Percentiles rank a stretch among this genome's conserved stretches.
These are phyloP conservation scores for Triops longicaudatus DNA, from an alignment of 1,140 invertebrate species.

Conservation along the genomic window DNA sequence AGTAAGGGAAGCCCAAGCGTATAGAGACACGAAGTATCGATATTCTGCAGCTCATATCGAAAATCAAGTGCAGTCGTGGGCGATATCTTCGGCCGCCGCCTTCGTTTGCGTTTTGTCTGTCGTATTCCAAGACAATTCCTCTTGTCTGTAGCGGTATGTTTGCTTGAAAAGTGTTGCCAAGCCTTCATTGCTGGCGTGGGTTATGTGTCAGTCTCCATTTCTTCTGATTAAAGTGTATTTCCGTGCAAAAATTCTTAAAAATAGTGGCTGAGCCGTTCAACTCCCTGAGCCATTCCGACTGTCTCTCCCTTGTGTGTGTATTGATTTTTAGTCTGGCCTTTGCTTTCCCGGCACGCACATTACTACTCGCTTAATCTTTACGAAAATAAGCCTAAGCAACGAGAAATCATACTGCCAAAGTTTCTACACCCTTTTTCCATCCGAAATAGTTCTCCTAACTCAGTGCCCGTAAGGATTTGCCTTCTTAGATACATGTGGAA, in stretches of 20 bases:
- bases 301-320: background rate
- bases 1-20: too few species aligned
- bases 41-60: background rate
- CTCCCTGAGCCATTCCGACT: background rate
- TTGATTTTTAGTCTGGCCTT: constrained; percentile 12
- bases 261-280: background rate
- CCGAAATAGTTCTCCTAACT: too few species aligned
- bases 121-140: background rate
- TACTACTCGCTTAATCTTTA: background rate
- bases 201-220: background rate
- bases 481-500: too few species aligned
- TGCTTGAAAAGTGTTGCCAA: background rate
- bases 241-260: background rate
- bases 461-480: too few species aligned
- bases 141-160: constrained; percentile 4
- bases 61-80: constrained; percentile 11
- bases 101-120: constrained; percentile 8
- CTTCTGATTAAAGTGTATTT: background rate
- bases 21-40: too few species aligned
- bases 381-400: background rate
- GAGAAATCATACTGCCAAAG: background rate
- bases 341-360: background rate
- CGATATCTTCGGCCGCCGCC: constrained; percentile 12
- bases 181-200: background rate
- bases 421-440: background rate